Evolutionary conservation across 2,797 vertebrate genomes (phyloP).

Genomic region (Tenualosa thibaudeaui): DNA sequence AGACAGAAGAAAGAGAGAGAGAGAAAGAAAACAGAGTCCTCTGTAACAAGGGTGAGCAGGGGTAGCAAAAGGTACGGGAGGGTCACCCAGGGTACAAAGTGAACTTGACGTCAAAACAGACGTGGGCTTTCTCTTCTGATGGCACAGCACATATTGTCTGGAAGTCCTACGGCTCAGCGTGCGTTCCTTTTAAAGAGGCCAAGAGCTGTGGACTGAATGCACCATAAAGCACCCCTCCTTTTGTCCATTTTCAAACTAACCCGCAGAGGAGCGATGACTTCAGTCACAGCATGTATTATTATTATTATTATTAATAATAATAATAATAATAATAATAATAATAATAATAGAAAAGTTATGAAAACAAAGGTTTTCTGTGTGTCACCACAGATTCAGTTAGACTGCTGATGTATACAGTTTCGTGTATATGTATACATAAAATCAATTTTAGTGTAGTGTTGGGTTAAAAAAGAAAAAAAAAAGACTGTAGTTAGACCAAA

Average conservation of each 20-base stretch:
- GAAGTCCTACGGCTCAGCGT: constrained; percentile 41
- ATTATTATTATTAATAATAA: too few species aligned
- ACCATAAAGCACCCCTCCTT: constrained; percentile 24
- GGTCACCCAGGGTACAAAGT: constrained; percentile 69
- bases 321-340: too few species aligned
- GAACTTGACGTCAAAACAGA: constrained; percentile 73
- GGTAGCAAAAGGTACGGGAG: constrained; percentile 50
- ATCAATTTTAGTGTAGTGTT: not conserved
- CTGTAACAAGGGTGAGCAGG: constrained; percentile 63
- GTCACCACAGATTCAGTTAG: not conserved
- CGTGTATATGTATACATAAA: not conserved
- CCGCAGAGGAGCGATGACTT: constrained; percentile 16
- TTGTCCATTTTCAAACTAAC: constrained; percentile 4
- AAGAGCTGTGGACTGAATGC: not conserved
- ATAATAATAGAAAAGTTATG: too few species aligned
- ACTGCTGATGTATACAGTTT: constrained; percentile 13
- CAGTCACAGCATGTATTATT: constrained; percentile 9
- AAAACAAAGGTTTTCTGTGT: too few species aligned
- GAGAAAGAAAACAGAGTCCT: constrained; percentile 27
- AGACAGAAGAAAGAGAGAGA: constrained; percentile 50
- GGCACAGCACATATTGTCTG: constrained; percentile 62
- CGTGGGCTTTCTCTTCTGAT: constrained; percentile 64
- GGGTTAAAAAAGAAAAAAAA: not conserved
- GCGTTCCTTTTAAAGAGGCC: not conserved
- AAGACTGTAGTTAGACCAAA: constrained; percentile 8